Percentiles rank a stretch among this genome's conserved stretches.
Evolutionary conservation across 2,888 invertebrate species (phyloP).

Genomic region (Odiellus spinosus): DNA sequence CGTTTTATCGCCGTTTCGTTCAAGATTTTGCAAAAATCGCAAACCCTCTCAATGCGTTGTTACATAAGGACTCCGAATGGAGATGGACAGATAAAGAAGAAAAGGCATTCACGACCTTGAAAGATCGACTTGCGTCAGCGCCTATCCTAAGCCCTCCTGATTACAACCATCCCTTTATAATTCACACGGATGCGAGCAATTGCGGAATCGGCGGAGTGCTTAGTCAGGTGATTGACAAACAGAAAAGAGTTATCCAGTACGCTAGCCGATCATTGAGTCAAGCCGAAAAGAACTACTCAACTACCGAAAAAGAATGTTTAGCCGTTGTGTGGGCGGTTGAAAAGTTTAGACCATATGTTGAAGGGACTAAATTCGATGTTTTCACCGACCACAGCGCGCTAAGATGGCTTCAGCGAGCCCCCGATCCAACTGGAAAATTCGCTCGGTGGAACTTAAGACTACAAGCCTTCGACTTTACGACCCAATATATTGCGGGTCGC

Average conservation of each 20-base stretch:
- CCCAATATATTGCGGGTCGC: conserved; percentile 29
- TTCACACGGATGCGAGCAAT: conserved; percentile 21
- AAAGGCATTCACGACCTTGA: neutral
- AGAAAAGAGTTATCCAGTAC: conserved; percentile 16
- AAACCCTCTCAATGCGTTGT: neutral
- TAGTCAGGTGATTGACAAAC: conserved; percentile 18
- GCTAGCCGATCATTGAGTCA: conserved; percentile 6
- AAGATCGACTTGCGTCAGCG: neutral
- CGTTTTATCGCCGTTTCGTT: neutral
- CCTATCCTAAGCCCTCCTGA: neutral
- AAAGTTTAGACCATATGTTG: conserved; percentile 31
- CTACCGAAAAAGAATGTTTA: conserved; percentile 31
- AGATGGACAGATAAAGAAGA: neutral
- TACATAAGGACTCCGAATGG: neutral
- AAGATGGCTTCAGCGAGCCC: conserved; percentile 31
- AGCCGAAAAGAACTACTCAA: conserved; percentile 25
- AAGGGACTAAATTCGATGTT: conserved; percentile 26
- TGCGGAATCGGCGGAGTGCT: conserved; percentile 21
- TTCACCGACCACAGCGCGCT: conserved; percentile 34
- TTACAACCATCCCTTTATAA: neutral
- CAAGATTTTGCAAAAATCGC: neutral
- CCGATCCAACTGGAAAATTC: conserved; percentile 30
- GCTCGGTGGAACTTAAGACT: conserved; percentile 32
- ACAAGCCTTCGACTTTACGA: conserved; percentile 27
- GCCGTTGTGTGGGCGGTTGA: conserved; percentile 27